Evolutionary conservation across 2,113 vertebrate species (phyloP).

Genomic region (Anthoscopus minutus): DNA sequence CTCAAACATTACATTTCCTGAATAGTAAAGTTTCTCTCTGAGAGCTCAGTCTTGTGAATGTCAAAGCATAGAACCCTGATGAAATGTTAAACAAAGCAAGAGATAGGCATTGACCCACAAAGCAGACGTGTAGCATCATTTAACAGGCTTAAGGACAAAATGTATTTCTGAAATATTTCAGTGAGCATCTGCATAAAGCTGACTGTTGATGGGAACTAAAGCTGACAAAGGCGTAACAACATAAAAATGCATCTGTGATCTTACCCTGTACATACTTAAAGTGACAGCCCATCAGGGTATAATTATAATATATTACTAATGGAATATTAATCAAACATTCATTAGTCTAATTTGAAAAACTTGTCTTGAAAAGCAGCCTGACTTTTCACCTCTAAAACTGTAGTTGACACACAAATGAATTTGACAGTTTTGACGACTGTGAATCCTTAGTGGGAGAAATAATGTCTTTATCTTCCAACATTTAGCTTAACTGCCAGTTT

Average conservation of each 20-base stretch:
- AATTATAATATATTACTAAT: constrained; percentile 17
- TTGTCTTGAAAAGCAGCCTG: neutral
- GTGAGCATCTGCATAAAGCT: neutral
- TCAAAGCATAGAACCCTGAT: neutral
- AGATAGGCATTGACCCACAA: neutral
- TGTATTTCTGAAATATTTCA: neutral
- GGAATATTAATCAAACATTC: constrained; percentile 26
- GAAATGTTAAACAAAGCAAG: constrained; percentile 22
- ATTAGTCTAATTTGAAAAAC: constrained; percentile 21
- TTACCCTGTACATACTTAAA: neutral
- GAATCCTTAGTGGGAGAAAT: neutral
- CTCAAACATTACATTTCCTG: neutral
- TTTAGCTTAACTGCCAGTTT: neutral
- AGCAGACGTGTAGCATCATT: neutral
- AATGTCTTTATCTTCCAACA: neutral
- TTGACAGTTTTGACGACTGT: neutral
- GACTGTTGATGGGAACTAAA: neutral
- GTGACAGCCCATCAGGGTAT: neutral
- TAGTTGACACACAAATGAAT: neutral
- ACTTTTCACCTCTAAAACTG: constrained; percentile 40
- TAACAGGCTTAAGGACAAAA: neutral
- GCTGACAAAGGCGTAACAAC: neutral
- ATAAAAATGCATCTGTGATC: neutral
- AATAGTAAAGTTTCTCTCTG: neutral
- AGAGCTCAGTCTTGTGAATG: neutral